A percentile compares a stretch with the other conserved stretches of the same genome.
phyloP scores from a whole-genome alignment of 2,888 invertebrate species.

The Adela reaumurella region DNA sequence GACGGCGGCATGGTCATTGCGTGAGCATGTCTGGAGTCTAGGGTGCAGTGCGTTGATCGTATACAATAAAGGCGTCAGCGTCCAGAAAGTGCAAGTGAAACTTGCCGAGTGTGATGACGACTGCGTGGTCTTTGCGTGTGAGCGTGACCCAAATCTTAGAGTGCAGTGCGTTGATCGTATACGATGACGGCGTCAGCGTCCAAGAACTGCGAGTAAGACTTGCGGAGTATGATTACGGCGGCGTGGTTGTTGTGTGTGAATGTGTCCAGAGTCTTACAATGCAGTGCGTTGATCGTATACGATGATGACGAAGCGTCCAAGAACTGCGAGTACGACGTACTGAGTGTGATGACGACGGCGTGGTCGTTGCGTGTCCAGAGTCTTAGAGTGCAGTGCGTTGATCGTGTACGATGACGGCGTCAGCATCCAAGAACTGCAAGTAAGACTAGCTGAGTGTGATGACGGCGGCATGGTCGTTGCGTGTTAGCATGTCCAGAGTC shows the following conservation, averaged over 20 bases:
- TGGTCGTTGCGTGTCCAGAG: conserved; percentile 37
- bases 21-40: too few relatives aligned
- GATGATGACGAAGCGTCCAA: conserved; percentile 6
- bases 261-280: too few relatives aligned
- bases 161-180: conserved; percentile 75
- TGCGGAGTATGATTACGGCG: conserved; percentile 70
- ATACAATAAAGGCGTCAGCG: conserved; percentile 76
- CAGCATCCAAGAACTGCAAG: conserved; percentile 67
- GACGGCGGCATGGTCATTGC: too few relatives aligned
- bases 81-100: conserved; percentile 56
- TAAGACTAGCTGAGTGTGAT: conserved; percentile 74
- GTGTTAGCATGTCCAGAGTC: too few relatives aligned
- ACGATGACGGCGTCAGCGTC: conserved; percentile 78
- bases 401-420: conserved; percentile 78
- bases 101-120: conserved; percentile 30
- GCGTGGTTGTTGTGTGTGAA: conserved; percentile 80
- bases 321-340: conserved; percentile 46
- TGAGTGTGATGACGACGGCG: conserved; percentile 21
- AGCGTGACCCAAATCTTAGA: conserved; percentile 54
- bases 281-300: too few relatives aligned
- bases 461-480: conserved; percentile 75
- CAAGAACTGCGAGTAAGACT: conserved; percentile 68
- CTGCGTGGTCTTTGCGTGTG: conserved; percentile 37
- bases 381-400: conserved; percentile 74
- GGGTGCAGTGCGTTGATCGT: conserved; percentile 75